phyloP scores from a whole-genome alignment of 37 sponge, comb jelly and placozoan species.

The Diacarnus erythraeanus region DNA sequence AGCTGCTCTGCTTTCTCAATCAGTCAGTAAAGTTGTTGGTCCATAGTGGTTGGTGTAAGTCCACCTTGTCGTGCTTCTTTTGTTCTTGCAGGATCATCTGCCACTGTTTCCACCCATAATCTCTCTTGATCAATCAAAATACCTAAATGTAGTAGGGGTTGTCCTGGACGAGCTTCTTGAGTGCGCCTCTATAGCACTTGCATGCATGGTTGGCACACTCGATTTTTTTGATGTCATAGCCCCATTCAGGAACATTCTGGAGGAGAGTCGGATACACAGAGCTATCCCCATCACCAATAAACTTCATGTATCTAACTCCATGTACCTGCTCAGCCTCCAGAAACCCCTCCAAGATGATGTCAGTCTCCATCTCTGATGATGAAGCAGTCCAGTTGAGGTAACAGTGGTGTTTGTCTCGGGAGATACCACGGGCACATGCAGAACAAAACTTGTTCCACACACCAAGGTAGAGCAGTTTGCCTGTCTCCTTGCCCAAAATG shows the following conservation, averaged over 20 bases:
- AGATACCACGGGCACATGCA: neutral
- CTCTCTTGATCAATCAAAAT: no score
- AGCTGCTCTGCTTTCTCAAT: conserved; percentile 31
- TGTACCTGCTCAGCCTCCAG: conserved; percentile 25
- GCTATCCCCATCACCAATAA: conserved; percentile 49
- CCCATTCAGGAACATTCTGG: conserved; percentile 29
- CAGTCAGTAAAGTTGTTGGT: conserved; percentile 20
- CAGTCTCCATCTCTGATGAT: neutral
- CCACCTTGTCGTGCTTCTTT: neutral
- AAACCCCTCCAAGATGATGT: conserved; percentile 53
- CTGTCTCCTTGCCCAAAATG: neutral
- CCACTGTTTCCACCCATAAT: neutral
- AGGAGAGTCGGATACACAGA: conserved; percentile 44
- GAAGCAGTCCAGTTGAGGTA: neutral
- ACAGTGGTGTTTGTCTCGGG: neutral
- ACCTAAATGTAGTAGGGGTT: conserved; percentile 42
- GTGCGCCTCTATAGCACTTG: conserved; percentile 32
- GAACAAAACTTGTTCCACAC: neutral
- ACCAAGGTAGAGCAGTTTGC: neutral
- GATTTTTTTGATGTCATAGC: conserved; percentile 17
- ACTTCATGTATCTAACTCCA: conserved; percentile 36
- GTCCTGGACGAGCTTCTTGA: conserved; percentile 26
- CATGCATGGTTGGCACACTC: conserved; percentile 62
- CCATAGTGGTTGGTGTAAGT: conserved; percentile 25
- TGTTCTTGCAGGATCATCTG: neutral